Evolutionary conservation across 2,888 invertebrate species (phyloP), one percentile per base, ranked within the genome.

Genomic region (Mylabris sibirica): DNA sequence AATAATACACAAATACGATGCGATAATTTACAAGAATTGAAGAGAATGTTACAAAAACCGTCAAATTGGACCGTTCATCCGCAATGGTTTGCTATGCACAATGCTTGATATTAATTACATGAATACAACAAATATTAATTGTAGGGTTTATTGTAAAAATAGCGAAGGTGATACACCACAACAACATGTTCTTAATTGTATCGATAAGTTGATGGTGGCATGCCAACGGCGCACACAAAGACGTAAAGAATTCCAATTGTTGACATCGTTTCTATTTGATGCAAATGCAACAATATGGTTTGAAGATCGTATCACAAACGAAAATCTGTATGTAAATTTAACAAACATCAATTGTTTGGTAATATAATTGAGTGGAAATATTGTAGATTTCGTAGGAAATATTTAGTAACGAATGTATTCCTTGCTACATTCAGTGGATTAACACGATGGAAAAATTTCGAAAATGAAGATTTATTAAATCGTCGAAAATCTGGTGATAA

Each of bases 401-500:
- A 78, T 60, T 73, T 74, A 17, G 80, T 81, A 0, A 77, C 78
- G 63, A 79, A 80, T 67, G 92, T 94, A 1, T 97, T 97, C 84
- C 87, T 97, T 79, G 93, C 96, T 49, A 97, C 97, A 0, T 92
- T 94, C 82, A 94, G 94, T 78, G 97, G 97, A 0, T 87, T 97
- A 8, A 95, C 95, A 0, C 87, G 96, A 70, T 96, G 95, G 95
- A 92, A 93, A 79, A 76, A 72, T 3, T 78, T 79, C 63, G 74
- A 76, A 38, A 73, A 72, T n/a, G 65, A 69, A 64, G 72, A 72
- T 6, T 72, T 75, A 34, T 57, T 57, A 2, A 57, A 14, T n/a
- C 57, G 26, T n/a, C 57, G 26, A 14, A 24, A 57, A 57, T 22
- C 57, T 4, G 5, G 24, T 26, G 74, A 57, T 57, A 73, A 68